phyloP scores from a whole-genome alignment of 2,888 invertebrate species.

The Phyto melanocephala region DNA sequence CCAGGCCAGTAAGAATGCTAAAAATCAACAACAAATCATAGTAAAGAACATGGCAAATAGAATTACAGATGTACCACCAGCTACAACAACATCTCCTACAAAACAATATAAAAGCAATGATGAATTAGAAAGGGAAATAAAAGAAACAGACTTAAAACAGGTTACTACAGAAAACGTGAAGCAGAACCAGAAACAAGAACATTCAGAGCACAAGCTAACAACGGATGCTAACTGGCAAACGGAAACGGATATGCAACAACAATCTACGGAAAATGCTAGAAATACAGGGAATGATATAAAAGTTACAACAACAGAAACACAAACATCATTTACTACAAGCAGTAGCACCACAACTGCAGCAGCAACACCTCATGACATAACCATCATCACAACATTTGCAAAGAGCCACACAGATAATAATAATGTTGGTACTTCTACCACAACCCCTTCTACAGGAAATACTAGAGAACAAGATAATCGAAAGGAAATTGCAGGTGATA shows the following conservation, averaged over 20 bases:
- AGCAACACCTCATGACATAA: neutral
- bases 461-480: neutral
- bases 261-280: conserved; percentile 48
- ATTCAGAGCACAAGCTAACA: conserved; percentile 56
- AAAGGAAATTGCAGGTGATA: conserved; percentile 38
- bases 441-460: neutral
- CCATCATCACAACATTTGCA: neutral
- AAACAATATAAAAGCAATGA: conserved; percentile 32
- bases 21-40: neutral
- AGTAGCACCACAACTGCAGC: neutral
- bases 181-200: conserved; percentile 53
- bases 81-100: conserved; percentile 19
- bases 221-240: conserved; percentile 56
- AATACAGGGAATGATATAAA: conserved; percentile 40
- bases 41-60: conserved; percentile 11
- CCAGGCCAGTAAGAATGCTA: conserved; percentile 26
- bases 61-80: conserved; percentile 20
- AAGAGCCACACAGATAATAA: neutral
- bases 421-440: neutral
- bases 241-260: conserved; percentile 64
- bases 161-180: conserved; percentile 31
- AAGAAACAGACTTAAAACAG: conserved; percentile 38
- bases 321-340: neutral
- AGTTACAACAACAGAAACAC: conserved; percentile 50
- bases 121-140: conserved; percentile 36